Base-by-base conservation (phyloP, 2,113 vertebrate genomes). In the Malurus alboscapulatus region DNA sequence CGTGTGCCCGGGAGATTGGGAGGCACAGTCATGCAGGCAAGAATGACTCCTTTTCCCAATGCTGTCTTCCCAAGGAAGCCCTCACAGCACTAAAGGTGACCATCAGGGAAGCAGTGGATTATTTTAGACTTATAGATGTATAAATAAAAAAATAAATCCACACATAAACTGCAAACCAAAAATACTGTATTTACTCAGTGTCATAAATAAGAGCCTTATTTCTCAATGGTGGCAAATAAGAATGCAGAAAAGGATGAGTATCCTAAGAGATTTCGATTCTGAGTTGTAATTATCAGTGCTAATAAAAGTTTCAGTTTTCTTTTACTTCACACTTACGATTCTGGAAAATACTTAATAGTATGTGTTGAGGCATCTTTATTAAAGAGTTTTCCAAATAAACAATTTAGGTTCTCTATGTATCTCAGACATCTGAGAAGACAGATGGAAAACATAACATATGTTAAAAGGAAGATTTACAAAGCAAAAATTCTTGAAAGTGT, bases 381-480 rank as follows among this genome's bases (percentile, higher is more conserved):
- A 83, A 69, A 75, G 26, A 91, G 44, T 73, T 84, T 81, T 94
- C 53, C 61, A 83, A 95, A 93, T 59, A 89, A 73, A 89, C 73
- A 26, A 50, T 58, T 59, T 59, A 93, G 68, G 48, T 63, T 76
- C 65, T 86, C 68, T 79, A 87, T 75, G 57, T 45, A 89, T 93
- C 88, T 83, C 1, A 87, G 82, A 71, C 80, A 96, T 95, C 88
- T 96, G 90, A 96, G 57, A 93, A 93, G 83, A 93, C 94, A 96
- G 95, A 96, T 96, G 95, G 95, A 93, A 96, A 96, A 93, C 77
- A 84, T 72, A 96, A 89, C 77, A 78, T 94, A 96, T 82, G 81
- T 92, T 93, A 96, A 95, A 92, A 92, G 74, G 34, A 91, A 89
- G 71, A 94, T 85, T 93, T 91, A 96, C 91, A 96, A 95, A 95